A percentile compares a stretch with the other conserved stretches of the same genome.
These are phyloP conservation scores for Ecliptopera silaceata DNA, from an alignment of 2,888 invertebrate genomes.

Conservation along the genomic window DNA sequence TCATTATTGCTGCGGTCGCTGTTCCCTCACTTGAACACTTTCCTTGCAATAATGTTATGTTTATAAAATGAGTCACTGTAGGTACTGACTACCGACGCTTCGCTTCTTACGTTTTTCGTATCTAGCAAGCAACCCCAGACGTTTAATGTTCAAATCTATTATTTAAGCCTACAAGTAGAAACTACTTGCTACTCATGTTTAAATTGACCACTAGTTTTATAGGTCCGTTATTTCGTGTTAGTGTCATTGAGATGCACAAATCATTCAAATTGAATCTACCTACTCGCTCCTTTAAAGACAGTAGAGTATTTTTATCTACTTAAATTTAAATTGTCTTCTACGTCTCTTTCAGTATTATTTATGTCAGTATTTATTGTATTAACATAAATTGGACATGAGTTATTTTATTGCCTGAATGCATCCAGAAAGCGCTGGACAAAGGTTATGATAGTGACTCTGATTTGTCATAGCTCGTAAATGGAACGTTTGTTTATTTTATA, in stretches of 20 bases:
- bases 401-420: constrained; percentile 79
- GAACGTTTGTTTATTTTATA: constrained; percentile 63
- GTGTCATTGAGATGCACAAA: constrained; percentile 50
- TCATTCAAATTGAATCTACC: constrained; percentile 60
- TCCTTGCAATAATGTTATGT: constrained; percentile 37
- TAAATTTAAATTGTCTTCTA: constrained; percentile 78
- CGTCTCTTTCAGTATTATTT: constrained; percentile 72
- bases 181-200: neutral
- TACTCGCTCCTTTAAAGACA: constrained; percentile 55
- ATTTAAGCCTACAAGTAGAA: neutral
- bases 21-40: constrained; percentile 62
- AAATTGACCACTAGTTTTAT: constrained; percentile 29
- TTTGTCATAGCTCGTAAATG: constrained; percentile 80
- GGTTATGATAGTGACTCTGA: constrained; percentile 77
- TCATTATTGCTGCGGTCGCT: constrained; percentile 70
- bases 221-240: constrained; percentile 28
- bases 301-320: constrained; percentile 57
- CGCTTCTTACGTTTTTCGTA: too few relatives aligned
- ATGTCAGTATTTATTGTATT: constrained; percentile 82
- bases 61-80: neutral
- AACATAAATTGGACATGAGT: constrained; percentile 83
- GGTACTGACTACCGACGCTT: neutral
- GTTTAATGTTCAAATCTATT: too few relatives aligned
- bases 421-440: constrained; percentile 71
- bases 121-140: too few relatives aligned